Percentiles rank a stretch among this genome's conserved stretches.
Evolutionary conservation across 2,888 invertebrate species (phyloP).

Genomic region (Dromius quadrimaculatus): DNA sequence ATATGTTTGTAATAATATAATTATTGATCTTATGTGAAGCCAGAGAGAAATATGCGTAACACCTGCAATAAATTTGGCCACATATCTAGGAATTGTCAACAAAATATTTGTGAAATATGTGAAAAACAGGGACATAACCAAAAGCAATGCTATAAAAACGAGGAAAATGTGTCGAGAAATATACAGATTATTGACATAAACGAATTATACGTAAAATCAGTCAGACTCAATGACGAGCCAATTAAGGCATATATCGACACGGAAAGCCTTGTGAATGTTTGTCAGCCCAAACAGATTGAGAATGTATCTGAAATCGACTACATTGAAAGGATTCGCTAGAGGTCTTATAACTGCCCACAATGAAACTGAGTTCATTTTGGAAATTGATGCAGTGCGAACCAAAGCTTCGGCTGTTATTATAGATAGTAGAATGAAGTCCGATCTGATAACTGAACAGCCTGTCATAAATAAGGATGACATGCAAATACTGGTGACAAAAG

Average conservation of each 20-base stretch:
- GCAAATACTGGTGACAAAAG: not conserved
- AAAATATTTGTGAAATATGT: not conserved
- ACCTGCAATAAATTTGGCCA: conserved; percentile 15
- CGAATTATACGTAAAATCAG: conserved; percentile 8
- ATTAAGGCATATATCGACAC: conserved; percentile 9
- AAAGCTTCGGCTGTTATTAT: not conserved
- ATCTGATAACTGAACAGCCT: conserved; percentile 3
- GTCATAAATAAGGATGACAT: not conserved
- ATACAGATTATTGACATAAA: not conserved
- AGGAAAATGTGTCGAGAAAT: not conserved
- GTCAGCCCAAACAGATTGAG: not conserved
- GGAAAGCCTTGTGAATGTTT: conserved; percentile 13
- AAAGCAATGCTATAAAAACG: not conserved
- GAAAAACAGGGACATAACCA: not conserved
- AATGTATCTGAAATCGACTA: not conserved
- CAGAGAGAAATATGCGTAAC: too few relatives aligned
- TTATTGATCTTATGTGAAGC: too few relatives aligned
- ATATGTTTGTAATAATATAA: too few relatives aligned
- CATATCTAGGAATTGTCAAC: conserved; percentile 1
- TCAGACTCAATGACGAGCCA: not conserved
- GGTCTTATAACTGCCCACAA: not conserved
- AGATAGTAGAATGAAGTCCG: not conserved
- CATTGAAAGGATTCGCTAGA: not conserved
- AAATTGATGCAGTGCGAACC: not conserved
- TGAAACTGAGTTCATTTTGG: not conserved